These are phyloP conservation scores for Lithodes maja DNA, from an alignment of 2,888 invertebrate genomes.

Conservation along the genomic window DNA sequence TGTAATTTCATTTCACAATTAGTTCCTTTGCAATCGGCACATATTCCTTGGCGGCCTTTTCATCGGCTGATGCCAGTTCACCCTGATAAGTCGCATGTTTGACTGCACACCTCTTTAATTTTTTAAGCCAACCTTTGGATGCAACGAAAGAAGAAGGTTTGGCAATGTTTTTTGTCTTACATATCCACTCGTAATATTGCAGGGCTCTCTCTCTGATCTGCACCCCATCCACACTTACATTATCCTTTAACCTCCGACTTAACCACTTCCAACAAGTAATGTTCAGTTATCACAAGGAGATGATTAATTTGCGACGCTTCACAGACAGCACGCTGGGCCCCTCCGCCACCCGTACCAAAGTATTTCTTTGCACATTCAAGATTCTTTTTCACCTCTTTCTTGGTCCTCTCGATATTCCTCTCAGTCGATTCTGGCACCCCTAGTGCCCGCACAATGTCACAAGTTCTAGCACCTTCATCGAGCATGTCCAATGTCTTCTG, in stretches of 20 bases:
- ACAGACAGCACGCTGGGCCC: not conserved
- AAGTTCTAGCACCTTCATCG: not conserved
- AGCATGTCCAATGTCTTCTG: not conserved
- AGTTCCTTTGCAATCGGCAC: not conserved
- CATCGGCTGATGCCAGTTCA: constrained; percentile 6
- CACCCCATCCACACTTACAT: not conserved
- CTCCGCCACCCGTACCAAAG: not conserved
- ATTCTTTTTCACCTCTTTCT: not conserved
- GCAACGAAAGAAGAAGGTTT: constrained; percentile 2
- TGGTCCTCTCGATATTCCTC: not conserved
- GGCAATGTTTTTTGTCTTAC: constrained; percentile 11
- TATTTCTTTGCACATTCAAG: not conserved
- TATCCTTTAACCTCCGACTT: not conserved
- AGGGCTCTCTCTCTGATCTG: not conserved
- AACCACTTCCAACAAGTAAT: constrained; percentile 13
- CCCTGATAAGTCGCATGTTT: constrained; percentile 17
- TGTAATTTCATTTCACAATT: not conserved
- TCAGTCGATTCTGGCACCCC: not conserved
- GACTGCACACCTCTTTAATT: not conserved
- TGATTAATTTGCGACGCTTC: not conserved
- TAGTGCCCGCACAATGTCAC: not conserved
- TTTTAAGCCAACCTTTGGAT: not conserved
- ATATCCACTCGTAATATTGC: constrained; percentile 2
- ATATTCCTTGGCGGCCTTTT: not conserved
- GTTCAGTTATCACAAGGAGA: not conserved